phyloP scores from a whole-genome alignment of 2,888 invertebrate species.

The Drosophila pegasa region DNA sequence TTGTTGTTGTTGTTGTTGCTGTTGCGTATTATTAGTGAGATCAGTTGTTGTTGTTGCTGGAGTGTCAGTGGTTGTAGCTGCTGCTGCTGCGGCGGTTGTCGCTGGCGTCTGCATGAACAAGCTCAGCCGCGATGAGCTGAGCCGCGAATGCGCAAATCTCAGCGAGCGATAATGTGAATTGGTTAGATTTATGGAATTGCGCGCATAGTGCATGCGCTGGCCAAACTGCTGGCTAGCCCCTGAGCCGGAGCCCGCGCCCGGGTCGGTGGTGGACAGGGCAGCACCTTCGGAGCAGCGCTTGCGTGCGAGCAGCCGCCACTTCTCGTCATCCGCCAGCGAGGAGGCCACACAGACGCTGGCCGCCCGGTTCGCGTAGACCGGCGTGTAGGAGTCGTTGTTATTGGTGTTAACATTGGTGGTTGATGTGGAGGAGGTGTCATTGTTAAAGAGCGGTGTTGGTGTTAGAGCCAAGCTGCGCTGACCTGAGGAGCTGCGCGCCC shows the following conservation, averaged over 20 bases:
- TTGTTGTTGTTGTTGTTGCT: slow-evolving; percentile 45
- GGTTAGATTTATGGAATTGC: slow-evolving; percentile 83
- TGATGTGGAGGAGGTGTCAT: slow-evolving; percentile 32
- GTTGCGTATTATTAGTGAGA: slow-evolving; percentile 49
- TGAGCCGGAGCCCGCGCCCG: background rate
- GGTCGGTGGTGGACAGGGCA: slow-evolving; percentile 49
- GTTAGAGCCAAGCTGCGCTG: slow-evolving; percentile 83
- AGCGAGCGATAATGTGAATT: slow-evolving; percentile 84
- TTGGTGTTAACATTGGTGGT: slow-evolving; percentile 49
- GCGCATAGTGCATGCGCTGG: slow-evolving; percentile 82
- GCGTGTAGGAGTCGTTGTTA: slow-evolving; percentile 81
- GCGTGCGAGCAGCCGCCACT: slow-evolving; percentile 84
- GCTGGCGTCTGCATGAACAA: slow-evolving; percentile 80
- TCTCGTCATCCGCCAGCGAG: slow-evolving; percentile 83
- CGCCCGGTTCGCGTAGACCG: slow-evolving; percentile 84
- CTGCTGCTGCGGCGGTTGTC: slow-evolving; percentile 24
- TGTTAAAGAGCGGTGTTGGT: slow-evolving; percentile 81
- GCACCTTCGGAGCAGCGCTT: slow-evolving; percentile 83
- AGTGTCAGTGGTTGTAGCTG: slow-evolving; percentile 51
- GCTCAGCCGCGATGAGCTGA: slow-evolving; percentile 83
- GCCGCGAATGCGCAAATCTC: slow-evolving; percentile 83
- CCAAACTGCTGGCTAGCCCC: slow-evolving; percentile 62
- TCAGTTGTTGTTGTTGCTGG: slow-evolving; percentile 41
- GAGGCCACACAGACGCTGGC: slow-evolving; percentile 78
- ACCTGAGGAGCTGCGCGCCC: slow-evolving; percentile 77